These are phyloP conservation scores for Formicarius rufipectus DNA, from an alignment of 2,113 vertebrate species.

Conservation along the genomic window DNA sequence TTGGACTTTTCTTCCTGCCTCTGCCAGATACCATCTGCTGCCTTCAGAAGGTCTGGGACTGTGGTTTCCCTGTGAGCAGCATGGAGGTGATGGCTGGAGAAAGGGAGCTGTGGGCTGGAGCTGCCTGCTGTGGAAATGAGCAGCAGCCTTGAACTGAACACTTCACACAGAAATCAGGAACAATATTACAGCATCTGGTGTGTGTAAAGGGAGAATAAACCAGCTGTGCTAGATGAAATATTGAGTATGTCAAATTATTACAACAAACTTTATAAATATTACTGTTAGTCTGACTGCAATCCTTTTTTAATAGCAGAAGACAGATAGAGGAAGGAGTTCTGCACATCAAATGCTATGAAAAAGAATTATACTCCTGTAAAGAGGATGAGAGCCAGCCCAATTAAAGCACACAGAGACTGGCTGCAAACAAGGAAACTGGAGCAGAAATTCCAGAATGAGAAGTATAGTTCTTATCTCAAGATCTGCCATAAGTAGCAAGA, in stretches of 20 bases:
- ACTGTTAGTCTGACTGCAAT: background rate
- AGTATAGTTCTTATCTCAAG: background rate
- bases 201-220: background rate
- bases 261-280: constrained; percentile 13
- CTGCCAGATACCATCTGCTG: background rate
- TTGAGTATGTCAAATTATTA: constrained; percentile 13
- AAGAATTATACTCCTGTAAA: background rate
- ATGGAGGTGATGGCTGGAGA: background rate
- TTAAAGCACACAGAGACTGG: background rate
- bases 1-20: constrained; percentile 38
- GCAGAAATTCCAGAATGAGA: background rate
- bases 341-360: background rate
- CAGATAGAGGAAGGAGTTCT: background rate
- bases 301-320: background rate
- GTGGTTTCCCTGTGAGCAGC: background rate
- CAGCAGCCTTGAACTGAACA: background rate
- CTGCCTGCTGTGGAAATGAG: background rate
- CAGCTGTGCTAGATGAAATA: constrained; percentile 14
- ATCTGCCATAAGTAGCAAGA: background rate
- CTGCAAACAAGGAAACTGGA: background rate
- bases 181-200: background rate
- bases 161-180: background rate
- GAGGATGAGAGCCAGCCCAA: background rate
- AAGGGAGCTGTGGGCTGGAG: background rate
- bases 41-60: background rate